Evolutionary conservation across 2,888 invertebrate genomes (phyloP), one percentile per base, ranked within the genome.

Genomic region (Melieria picta): DNA sequence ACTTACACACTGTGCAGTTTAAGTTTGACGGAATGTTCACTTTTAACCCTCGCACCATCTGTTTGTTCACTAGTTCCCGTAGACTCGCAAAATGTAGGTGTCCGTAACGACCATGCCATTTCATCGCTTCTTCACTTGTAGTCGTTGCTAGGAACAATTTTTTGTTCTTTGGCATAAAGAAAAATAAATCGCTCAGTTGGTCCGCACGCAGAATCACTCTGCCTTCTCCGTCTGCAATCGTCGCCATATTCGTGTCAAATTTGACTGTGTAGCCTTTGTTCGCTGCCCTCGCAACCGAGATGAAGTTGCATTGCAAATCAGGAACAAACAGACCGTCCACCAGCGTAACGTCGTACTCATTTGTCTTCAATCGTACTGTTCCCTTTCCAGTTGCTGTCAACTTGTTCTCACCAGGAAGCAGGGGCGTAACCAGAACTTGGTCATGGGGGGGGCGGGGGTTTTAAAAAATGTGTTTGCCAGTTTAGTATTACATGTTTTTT

Each of bases 361-460:
- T 10, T 45, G 71, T 48, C 3, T 50, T 50, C 50, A 50, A 50
- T 43, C 60, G 13, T 7, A 64, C 64, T 9, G 5, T 64, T 10
- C 73, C 70, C 67, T 10, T 70, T 9, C 70, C 70, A 47, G 50
- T 66, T 60, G 71, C 69, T 48, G 47, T n/a, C 7, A 73, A 71
- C 60, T 65, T 56, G 30, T 46, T 67, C 10, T 69, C 52, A 3
- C 65, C 65, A 10, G 71, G 71, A 46, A 73, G 46, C n/a, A n/a
- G n/a, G n/a, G n/a, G n/a, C n/a, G n/a, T n/a, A n/a, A n/a, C n/a
- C n/a, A n/a, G n/a, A n/a, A n/a, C n/a, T n/a, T n/a, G n/a, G n/a
- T n/a, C n/a, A n/a, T n/a, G n/a, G n/a, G n/a, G n/a, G n/a, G n/a
- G n/a, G n/a, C n/a, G n/a, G n/a, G n/a, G n/a, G n/a, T n/a, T n/a